phyloP scores from a whole-genome alignment of 2,888 invertebrate genomes.

The Harpagoxenus sublaevis region DNA sequence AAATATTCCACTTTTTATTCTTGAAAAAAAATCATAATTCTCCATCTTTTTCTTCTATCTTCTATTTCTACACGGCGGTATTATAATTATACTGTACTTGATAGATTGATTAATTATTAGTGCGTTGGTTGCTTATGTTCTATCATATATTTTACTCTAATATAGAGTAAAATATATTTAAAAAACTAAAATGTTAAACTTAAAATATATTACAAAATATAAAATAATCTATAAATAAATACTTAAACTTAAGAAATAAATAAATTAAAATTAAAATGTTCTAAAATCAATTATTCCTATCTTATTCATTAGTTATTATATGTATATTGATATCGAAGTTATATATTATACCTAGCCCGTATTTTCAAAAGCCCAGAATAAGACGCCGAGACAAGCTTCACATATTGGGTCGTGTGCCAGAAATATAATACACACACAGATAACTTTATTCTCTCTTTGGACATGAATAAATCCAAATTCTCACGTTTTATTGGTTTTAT shows the following conservation, averaged over 20 bases:
- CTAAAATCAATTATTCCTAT: background rate
- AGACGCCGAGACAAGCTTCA: background rate
- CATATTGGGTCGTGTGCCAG: conserved; percentile 10
- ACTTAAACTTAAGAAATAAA: background rate
- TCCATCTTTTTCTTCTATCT: background rate
- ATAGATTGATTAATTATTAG: background rate
- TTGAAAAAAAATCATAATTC: background rate
- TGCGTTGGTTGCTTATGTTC: background rate
- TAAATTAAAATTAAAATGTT: conserved; percentile 1
- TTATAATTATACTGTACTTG: background rate
- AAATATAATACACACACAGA: background rate
- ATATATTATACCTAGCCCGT: background rate
- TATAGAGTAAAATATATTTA: too few species aligned
- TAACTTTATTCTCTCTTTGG: conserved; percentile 12
- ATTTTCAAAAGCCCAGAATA: background rate
- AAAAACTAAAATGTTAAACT: too few species aligned
- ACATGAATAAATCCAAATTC: conserved; percentile 12
- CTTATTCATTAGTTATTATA: background rate
- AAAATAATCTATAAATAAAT: background rate
- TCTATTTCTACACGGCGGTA: background rate
- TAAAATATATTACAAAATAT: background rate
- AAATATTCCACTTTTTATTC: background rate
- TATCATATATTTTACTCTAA: background rate
- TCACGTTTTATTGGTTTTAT: conserved; percentile 22
- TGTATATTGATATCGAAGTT: background rate